These are phyloP conservation scores for Enchytraeus crypticus DNA, from an alignment of 2,888 invertebrate species.

Conservation along the genomic window DNA sequence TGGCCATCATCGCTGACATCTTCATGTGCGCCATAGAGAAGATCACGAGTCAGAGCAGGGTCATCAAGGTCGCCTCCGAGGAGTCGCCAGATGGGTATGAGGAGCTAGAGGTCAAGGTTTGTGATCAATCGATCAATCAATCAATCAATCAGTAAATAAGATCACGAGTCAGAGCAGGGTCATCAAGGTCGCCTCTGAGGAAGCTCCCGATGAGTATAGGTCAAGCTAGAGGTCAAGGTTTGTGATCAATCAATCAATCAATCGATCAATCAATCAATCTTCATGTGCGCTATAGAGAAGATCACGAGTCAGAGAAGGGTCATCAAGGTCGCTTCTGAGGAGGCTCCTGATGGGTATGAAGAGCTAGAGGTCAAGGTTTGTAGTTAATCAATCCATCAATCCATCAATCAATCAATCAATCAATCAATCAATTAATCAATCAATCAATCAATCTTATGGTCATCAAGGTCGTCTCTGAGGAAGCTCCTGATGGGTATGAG, in stretches of 20 bases:
- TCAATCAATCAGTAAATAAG: constrained; percentile 97
- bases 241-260: too few species aligned
- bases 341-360: constrained; percentile 30
- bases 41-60: constrained; percentile 62
- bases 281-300: constrained; percentile 98
- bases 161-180: constrained; percentile 62
- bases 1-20: constrained; percentile 94
- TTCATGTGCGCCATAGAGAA: constrained; percentile 99
- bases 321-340: constrained; percentile 41
- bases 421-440: too few species aligned
- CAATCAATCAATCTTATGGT: too few species aligned
- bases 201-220: constrained; percentile 29
- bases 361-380: constrained; percentile 53
- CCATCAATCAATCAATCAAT: too few species aligned
- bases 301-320: constrained; percentile 62
- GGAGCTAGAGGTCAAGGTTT: constrained; percentile 51
- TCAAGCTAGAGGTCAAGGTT: constrained; percentile 52
- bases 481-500: too few species aligned
- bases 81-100: constrained; percentile 31
- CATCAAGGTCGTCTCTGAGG: too few species aligned
- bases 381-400: too few species aligned
- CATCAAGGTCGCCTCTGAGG: constrained; percentile 40
- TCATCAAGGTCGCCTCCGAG: constrained; percentile 41
- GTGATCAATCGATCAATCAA: too few species aligned
- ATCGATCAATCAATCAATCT: too few species aligned